Percentiles rank a stretch among this genome's conserved stretches.
These are phyloP conservation scores for Oscheius myriophilus DNA, from an alignment of 2,888 invertebrate genomes.

Conservation along the genomic window DNA sequence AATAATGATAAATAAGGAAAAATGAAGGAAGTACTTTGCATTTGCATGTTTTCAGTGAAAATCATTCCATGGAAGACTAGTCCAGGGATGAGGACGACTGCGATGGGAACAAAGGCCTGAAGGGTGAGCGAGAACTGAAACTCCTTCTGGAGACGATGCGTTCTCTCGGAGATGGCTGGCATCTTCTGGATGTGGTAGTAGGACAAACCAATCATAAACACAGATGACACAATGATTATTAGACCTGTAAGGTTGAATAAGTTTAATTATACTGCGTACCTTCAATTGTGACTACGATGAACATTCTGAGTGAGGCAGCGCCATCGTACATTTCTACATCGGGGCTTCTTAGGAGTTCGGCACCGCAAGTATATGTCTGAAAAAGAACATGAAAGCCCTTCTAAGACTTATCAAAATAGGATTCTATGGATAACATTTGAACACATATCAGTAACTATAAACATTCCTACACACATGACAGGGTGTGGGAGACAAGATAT, in stretches of 20 bases:
- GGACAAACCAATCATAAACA: background rate
- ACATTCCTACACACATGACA: too few species aligned
- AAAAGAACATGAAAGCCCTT: too few species aligned
- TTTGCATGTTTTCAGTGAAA: background rate
- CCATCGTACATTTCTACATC: background rate
- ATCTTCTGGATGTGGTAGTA: background rate
- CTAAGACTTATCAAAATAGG: too few species aligned
- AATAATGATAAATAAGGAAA: too few species aligned
- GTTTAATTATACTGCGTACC: background rate
- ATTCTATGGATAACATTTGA: too few species aligned
- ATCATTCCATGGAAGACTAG: background rate
- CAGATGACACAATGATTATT: background rate
- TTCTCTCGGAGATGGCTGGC: slow-evolving; percentile 14
- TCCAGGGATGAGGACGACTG: slow-evolving; percentile 11
- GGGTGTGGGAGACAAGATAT: too few species aligned
- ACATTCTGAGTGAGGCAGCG: background rate
- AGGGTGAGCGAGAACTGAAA: slow-evolving; percentile 10
- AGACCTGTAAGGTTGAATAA: background rate
- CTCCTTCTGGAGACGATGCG: slow-evolving; percentile 1
- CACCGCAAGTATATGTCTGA: slow-evolving; percentile 13
- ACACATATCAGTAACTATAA: too few species aligned
- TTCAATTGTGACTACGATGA: slow-evolving; percentile 6
- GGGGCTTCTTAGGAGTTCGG: background rate
- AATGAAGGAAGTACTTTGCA: slow-evolving; percentile 8
- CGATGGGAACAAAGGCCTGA: slow-evolving; percentile 13